Evolutionary conservation across 2,888 invertebrate genomes (phyloP), one percentile per base, ranked within the genome.

Genomic region (Taenaris catops): DNA sequence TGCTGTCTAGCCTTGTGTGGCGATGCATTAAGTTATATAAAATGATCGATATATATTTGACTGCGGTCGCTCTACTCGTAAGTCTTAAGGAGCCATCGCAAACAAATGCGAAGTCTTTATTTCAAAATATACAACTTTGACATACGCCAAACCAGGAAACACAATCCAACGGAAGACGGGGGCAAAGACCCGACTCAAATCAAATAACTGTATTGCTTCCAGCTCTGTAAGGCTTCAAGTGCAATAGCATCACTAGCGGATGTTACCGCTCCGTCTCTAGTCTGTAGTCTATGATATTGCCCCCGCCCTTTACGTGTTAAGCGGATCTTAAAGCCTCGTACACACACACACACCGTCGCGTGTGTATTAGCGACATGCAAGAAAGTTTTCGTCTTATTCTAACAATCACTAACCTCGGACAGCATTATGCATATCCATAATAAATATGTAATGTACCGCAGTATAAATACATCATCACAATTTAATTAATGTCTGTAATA

Each of bases 191-290:
- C 80, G 80, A 70, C 80, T 84, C 83, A 84, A 86, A 86, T 84
- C 83, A 86, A 86, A 86, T 86, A 86, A 86, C 81, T 81, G 81
- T 86, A 83, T 84, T 83, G 84, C 83, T 84, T 81, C 79, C 76
- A 83, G 84, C 83, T 81, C 76, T 83, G 81, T 81, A 83, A 80
- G 70, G 78, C 80, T 80, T 80, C 79, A 78, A 83, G 81, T 83
- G 83, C 83, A 84, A 83, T 81, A 80, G 75, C 73, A 74, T 73
- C 78, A 73, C 71, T 71, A 63, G 73, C 72, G 76, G 76, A 76
- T 81, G 83, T 81, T 79, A 71, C 66, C 61, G 69, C 76, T 70
- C 73, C 73, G 72, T 71, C 71, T 73, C 63, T 57, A 69, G 75
- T 60, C 68, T 76, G 78, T 81, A 79, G 78, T 84, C 84, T 84